These are phyloP conservation scores for Penaeus vannamei DNA, from an alignment of 1,140 invertebrate species.

Conservation along the genomic window DNA sequence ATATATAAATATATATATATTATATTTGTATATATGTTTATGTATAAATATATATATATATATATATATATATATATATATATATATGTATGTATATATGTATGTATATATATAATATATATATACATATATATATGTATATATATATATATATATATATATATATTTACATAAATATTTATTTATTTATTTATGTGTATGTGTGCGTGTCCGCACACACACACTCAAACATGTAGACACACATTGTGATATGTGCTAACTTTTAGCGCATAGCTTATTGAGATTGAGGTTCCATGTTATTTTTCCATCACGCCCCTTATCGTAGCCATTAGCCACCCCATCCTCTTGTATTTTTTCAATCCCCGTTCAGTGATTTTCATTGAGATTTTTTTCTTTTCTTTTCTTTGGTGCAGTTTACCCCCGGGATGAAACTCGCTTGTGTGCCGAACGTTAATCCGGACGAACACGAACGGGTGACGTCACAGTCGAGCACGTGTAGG, in stretches of 20 bases:
- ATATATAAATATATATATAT: constrained; percentile 37
- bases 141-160: not conserved
- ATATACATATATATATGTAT: constrained; percentile 14
- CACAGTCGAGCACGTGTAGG: too few species aligned
- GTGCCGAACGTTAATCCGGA: too few species aligned
- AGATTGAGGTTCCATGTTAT: too few species aligned
- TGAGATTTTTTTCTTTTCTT: too few species aligned
- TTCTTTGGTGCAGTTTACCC: too few species aligned
- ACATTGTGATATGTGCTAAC: not conserved
- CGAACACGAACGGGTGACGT: too few species aligned
- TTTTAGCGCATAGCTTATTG: too few species aligned
- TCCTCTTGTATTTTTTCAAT: too few species aligned
- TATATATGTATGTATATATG: constrained; percentile 29
- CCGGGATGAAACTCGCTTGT: too few species aligned
- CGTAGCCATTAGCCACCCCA: too few species aligned
- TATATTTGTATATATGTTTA: constrained; percentile 38
- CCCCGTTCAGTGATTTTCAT: too few species aligned
- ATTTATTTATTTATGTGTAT: constrained; percentile 10
- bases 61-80: constrained; percentile 23
- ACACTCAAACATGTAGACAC: not conserved
- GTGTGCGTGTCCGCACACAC: not conserved
- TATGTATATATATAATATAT: constrained; percentile 36
- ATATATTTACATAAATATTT: not conserved
- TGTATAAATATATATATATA: constrained; percentile 38
- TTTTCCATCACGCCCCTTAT: too few species aligned